Base-by-base conservation (phyloP, 2,888 invertebrate genomes). In the Idaea straminata region DNA sequence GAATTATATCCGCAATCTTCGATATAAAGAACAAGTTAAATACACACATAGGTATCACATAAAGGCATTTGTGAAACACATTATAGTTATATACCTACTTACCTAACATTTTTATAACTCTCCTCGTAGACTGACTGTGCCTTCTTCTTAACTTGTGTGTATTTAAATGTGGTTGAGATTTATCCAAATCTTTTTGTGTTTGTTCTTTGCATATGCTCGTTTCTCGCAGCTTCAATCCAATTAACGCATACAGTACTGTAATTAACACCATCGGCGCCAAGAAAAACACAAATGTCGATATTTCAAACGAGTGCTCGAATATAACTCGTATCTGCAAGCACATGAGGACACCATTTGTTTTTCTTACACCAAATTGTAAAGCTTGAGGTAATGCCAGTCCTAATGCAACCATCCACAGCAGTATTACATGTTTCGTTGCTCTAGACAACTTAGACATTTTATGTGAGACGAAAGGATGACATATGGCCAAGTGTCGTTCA, bases 371-470 rank as follows among this genome's bases (percentile, higher is more conserved):
- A 74, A 94, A 85, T 47, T 89, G 83, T 59, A 92, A 77, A 10
- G 89, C 96, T 81, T 96, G 96, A 0, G 97, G 97, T 60, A 96
- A 88, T 0, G 97, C 97, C 77, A 96, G 87, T 69, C 95, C 92
- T 73, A 97, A 86, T 0, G 98, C 96, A 0, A 95, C 88, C 63
- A 96, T 81, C 98, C 98, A 99, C 70, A 98, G 95, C 59, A 95
- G 88, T 34, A 97, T 84, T 59, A 98, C 96, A 76, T 97, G 95
- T 81, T 96, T 96, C 65, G 97, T 93, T 10, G 97, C 98, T 38
- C 98, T 93, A 15, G 97, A 96, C 59, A 98, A 89, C 79, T 97
- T 97, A 5, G 98, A 97, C 95, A 97, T 96, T 69, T 97, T 97
- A 82, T 98, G 98, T 5, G 94, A 94, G 57, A 94, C 83, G 74